Conservation (phyloP, 2,888 invertebrate species). For the Morpho achilles region DNA sequence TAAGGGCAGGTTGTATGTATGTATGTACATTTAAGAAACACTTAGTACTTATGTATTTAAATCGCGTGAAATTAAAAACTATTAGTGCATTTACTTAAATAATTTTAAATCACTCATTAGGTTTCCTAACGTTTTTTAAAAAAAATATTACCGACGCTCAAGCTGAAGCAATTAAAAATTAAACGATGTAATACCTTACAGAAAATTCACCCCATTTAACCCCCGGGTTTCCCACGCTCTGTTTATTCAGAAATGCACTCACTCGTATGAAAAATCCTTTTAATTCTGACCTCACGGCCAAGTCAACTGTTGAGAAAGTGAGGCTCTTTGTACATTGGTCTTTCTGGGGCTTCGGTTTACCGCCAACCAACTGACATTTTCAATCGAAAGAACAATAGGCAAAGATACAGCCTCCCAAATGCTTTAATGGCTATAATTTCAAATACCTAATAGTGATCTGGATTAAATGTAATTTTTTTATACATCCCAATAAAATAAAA, state of each 20-base stretch:
- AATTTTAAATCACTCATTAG: constrained; percentile 6
- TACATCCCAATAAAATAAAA: no score
- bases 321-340: constrained; percentile 15
- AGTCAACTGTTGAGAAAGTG: constrained; percentile 3
- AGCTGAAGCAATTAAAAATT: constrained; percentile 15
- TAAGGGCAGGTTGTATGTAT: no score
- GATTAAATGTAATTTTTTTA: no score
- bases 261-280: constrained; percentile 8
- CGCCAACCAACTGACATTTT: constrained; percentile 24
- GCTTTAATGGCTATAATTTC: not conserved
- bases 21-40: no score
- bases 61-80: constrained; percentile 2
- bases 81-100: constrained; percentile 2
- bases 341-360: constrained; percentile 11
- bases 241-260: constrained; percentile 14
- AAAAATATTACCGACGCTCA: constrained; percentile 8
- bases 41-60: no score
- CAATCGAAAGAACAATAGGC: constrained; percentile 12
- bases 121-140: constrained; percentile 9
- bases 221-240: constrained; percentile 14
- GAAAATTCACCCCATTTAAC: constrained; percentile 15
- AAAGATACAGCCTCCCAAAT: not conserved
- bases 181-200: constrained; percentile 15
- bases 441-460: no score
- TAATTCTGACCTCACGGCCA: constrained; percentile 4